A percentile compares a stretch with the other conserved stretches of the same genome.
These are phyloP conservation scores for Tauraco hartlaubi DNA, from an alignment of 2,797 vertebrate species.

Conservation along the genomic window DNA sequence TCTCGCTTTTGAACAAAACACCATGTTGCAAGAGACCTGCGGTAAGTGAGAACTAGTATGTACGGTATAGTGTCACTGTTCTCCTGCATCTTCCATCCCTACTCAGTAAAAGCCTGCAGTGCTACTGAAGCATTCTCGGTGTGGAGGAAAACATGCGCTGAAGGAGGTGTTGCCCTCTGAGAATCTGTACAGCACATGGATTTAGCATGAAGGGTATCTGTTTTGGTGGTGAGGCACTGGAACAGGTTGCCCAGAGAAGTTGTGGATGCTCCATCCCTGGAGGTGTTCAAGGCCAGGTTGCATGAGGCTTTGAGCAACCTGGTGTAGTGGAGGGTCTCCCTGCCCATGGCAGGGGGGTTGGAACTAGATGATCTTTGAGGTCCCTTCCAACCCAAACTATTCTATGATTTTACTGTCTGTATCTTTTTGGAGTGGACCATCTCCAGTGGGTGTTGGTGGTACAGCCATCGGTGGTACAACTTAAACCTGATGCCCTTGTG, in stretches of 20 bases:
- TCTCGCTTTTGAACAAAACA: background rate
- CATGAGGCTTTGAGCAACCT: too few species aligned
- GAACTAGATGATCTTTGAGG: too few species aligned
- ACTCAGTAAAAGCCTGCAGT: background rate
- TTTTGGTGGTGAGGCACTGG: too few species aligned
- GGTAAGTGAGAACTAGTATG: background rate
- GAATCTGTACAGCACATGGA: accelerated
- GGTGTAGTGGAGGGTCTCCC: too few species aligned
- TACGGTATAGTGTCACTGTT: accelerated
- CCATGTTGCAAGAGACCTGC: background rate
- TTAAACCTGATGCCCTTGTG: background rate
- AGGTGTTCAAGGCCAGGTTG: too few species aligned
- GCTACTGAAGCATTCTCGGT: background rate
- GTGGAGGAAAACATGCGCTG: accelerated
- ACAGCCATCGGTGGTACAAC: background rate
- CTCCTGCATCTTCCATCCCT: background rate
- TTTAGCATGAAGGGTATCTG: accelerated
- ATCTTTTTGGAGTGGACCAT: background rate
- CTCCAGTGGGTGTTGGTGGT: background rate
- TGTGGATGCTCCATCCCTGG: too few species aligned
- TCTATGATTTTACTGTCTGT: background rate
- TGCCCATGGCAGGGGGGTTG: too few species aligned
- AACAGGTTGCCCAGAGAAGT: too few species aligned
- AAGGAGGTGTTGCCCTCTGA: background rate
- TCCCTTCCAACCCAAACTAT: too few species aligned